Percentiles rank a stretch among this genome's conserved stretches.
Evolutionary conservation across 64 coral and sea anemone species (phyloP).

Genomic region (Platygyra sinensis): DNA sequence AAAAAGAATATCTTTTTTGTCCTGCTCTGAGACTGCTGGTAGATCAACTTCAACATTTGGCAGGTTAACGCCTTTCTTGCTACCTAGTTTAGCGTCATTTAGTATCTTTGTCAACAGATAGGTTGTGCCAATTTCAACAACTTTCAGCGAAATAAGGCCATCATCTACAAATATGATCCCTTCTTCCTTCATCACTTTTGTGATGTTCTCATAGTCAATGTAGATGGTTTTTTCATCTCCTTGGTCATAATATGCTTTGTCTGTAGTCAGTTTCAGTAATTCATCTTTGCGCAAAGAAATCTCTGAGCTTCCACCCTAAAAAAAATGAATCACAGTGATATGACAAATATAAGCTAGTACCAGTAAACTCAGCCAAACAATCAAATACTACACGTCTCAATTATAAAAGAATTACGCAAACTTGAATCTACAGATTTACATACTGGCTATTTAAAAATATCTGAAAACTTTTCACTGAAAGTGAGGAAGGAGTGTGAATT

Average conservation of each 20-base stretch:
- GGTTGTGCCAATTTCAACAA: slow-evolving; percentile 61
- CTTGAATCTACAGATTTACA: neutral
- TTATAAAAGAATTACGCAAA: neutral
- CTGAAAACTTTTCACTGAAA: neutral
- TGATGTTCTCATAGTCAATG: slow-evolving; percentile 92
- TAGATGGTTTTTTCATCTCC: slow-evolving; percentile 77
- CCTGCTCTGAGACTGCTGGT: slow-evolving; percentile 90
- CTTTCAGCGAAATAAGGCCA: slow-evolving; percentile 83
- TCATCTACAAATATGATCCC: slow-evolving; percentile 88
- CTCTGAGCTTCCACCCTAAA: slow-evolving; percentile 78
- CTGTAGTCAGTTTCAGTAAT: slow-evolving; percentile 78
- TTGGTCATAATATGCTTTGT: slow-evolving; percentile 79
- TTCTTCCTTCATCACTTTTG: slow-evolving; percentile 66
- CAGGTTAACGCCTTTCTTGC: slow-evolving; percentile 95
- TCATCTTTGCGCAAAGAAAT: slow-evolving; percentile 78
- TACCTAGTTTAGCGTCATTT: slow-evolving; percentile 79
- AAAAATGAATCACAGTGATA: neutral
- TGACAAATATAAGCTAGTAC: too few species aligned
- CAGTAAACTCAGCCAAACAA: too few species aligned
- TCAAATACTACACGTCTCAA: too few species aligned
- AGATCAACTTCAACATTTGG: slow-evolving; percentile 87
- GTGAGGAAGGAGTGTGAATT: too few species aligned
- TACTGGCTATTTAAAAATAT: neutral
- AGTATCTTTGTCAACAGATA: slow-evolving; percentile 74
- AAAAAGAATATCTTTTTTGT: slow-evolving; percentile 91